A percentile compares a stretch with the other conserved stretches of the same genome.
phyloP scores from a whole-genome alignment of 1,140 invertebrate species.

The Panulirus ornatus region DNA sequence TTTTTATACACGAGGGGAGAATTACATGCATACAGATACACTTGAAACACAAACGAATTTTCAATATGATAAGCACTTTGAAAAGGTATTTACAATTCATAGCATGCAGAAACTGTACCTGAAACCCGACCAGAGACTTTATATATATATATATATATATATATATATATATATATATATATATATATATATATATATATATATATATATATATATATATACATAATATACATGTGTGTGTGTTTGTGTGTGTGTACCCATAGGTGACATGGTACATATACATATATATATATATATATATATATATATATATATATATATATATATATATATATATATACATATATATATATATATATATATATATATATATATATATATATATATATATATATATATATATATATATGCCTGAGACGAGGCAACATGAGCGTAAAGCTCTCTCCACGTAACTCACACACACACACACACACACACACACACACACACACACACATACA shows the following conservation, averaged over 20 bases:
- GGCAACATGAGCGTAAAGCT: not conserved
- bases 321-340: constrained; percentile 49
- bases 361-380: constrained; percentile 53
- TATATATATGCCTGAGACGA: constrained; percentile 20
- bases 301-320: constrained; percentile 49
- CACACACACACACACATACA: constrained; percentile 34
- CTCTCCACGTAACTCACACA: not conserved
- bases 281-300: constrained; percentile 41
- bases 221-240: constrained; percentile 16
- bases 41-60: constrained; percentile 32
- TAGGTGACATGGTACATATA: not conserved
- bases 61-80: constrained; percentile 28
- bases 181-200: constrained; percentile 34
- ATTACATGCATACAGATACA: constrained; percentile 21
- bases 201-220: constrained; percentile 35
- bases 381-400: constrained; percentile 48
- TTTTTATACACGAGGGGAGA: constrained; percentile 4
- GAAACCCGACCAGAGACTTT: not conserved
- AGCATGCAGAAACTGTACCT: not conserved
- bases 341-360: constrained; percentile 19
- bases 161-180: constrained; percentile 37
- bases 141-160: constrained; percentile 40
- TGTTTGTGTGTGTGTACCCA: not conserved
- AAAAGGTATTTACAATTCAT: constrained; percentile 35
- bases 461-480: not conserved